A percentile compares a stretch with the other conserved stretches of the same genome.
Conservation (phyloP, 2,113 vertebrate species). For the Strigops habroptila region DNA sequence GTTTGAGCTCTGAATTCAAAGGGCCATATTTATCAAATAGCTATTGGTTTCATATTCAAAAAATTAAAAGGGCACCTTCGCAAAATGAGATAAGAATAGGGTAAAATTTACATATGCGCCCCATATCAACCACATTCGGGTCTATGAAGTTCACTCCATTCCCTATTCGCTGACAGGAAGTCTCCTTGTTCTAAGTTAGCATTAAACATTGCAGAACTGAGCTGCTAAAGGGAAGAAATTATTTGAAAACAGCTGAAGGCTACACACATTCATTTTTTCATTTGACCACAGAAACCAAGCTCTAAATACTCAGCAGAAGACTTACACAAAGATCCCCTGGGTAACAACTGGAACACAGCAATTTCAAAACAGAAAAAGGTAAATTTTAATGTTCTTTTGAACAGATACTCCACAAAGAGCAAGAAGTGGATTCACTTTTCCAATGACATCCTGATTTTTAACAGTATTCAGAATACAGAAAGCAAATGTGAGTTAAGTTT, state of each 20-base stretch:
- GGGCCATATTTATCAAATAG: background rate
- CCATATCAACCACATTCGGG: background rate
- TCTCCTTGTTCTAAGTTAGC: background rate
- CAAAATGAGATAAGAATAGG: background rate
- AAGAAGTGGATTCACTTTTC: background rate
- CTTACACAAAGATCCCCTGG: background rate
- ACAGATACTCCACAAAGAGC: background rate
- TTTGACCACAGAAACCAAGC: slow-evolving; percentile 32
- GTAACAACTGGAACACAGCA: background rate
- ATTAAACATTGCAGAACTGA: background rate
- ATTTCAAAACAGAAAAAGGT: background rate
- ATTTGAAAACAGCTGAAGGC: background rate
- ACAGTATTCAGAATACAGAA: background rate
- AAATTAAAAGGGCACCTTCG: background rate
- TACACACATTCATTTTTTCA: background rate
- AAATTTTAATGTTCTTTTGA: background rate
- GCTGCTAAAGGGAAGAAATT: slow-evolving; percentile 20
- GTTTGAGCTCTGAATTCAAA: background rate
- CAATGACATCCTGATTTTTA: background rate
- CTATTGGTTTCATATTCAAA: background rate
- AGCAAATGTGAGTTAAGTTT: background rate
- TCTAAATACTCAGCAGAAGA: background rate
- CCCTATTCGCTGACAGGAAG: slow-evolving; percentile 5
- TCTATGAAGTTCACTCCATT: background rate
- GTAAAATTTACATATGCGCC: background rate